Evolutionary conservation across 1,140 invertebrate species (phyloP).

Genomic region (Phocides pigmalion): DNA sequence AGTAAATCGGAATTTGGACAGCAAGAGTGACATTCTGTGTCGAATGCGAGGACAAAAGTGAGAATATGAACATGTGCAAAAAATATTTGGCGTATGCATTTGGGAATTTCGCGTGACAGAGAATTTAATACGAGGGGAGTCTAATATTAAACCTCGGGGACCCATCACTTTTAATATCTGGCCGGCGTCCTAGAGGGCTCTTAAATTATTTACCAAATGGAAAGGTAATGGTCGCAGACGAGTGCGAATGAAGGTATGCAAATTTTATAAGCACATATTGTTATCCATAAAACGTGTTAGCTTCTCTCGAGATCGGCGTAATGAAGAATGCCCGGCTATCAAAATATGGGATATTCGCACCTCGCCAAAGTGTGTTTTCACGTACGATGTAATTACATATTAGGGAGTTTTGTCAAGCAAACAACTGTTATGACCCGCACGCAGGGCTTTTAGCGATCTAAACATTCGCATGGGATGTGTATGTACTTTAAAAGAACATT

Average conservation of each 20-base stretch:
- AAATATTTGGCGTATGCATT: constrained; percentile 82
- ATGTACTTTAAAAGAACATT: constrained; percentile 11
- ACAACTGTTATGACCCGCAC: constrained; percentile 27
- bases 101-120: constrained; percentile 82
- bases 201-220: constrained; percentile 83
- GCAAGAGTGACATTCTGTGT: constrained; percentile 74
- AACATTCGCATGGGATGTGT: constrained; percentile 16
- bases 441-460: constrained; percentile 28
- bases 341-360: constrained; percentile 46
- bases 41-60: constrained; percentile 73
- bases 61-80: constrained; percentile 83
- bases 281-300: constrained; percentile 64
- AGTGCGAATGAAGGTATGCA: constrained; percentile 82
- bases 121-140: constrained; percentile 83
- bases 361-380: constrained; percentile 57
- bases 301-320: constrained; percentile 48
- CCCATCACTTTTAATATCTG: constrained; percentile 83
- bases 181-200: constrained; percentile 75
- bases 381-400: constrained; percentile 61
- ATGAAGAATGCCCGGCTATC: constrained; percentile 60
- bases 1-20: constrained; percentile 57
- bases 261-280: constrained; percentile 81
- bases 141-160: constrained; percentile 83
- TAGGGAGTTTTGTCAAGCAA: constrained; percentile 41
- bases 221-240: constrained; percentile 81